Evolutionary conservation across 2,888 invertebrate genomes (phyloP), one percentile per base, ranked within the genome.

Genomic region (Philhelius pedissequus): DNA sequence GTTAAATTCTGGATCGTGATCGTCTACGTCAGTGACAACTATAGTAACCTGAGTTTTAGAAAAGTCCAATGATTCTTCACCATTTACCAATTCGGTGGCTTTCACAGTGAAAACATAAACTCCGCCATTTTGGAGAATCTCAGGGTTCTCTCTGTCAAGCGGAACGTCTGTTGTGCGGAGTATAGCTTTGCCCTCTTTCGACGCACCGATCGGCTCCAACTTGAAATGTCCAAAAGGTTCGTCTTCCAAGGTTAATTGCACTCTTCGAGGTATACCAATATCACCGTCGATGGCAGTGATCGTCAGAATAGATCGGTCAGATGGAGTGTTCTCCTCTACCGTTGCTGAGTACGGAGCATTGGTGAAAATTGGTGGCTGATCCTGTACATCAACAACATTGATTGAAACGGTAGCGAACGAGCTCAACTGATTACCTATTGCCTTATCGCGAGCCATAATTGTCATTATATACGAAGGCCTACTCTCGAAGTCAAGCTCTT

Each of bases 261-360:
- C 92, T 62, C 94, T 93, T 52, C 96, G 91, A 0, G 95, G 94
- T 87, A 95, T 94, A 0, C 96, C 96, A 4, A 94, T 94, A 89
- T 97, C 97, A 0, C 97, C 97, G 88, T 97, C 97, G 79, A 95
- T 93, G 0, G 96, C 96, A 87, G 94, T 92, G 0, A 97, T 94
- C 18, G 94, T 94, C 89, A 96, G 91, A 70, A 97, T 94, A 56
- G 94, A 93, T 2, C 94, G 93, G 35, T 93, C 94, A 92, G 94
- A 92, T 1, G 93, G 92, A 0, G 95, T 95, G 88, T 96, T 96
- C 90, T 97, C 97, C 4, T 94, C 92, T 0, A 97, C 93, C 0
- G 95, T 94, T 0, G 95, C 95, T 4, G 96, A 96, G 88, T 96
- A 97, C 0, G 97, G 97, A 0, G 96, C 95, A 89, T 96, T 96